Conservation (phyloP, 2,797 vertebrate genomes). For the Paramormyrops hopkinsi region DNA sequence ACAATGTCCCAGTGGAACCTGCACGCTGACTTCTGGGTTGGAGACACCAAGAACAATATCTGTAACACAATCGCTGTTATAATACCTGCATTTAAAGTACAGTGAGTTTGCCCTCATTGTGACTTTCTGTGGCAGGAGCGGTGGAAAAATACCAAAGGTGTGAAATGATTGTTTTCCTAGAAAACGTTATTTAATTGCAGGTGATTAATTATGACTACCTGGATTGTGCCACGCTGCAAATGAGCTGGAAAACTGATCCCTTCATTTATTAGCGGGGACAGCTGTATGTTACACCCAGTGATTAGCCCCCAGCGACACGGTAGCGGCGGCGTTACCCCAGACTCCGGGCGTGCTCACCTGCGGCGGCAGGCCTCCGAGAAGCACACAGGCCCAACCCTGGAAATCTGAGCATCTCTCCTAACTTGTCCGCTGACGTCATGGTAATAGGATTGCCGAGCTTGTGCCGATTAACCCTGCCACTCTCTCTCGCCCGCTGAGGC, state of each 20-base stretch:
- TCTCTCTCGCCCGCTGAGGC: slow-evolving; percentile 24
- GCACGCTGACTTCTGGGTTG: background rate
- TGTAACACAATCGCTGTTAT: background rate
- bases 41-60: background rate
- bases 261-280: background rate
- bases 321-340: background rate
- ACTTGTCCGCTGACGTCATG: slow-evolving; percentile 50
- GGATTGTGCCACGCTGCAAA: background rate
- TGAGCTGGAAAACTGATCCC: background rate
- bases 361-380: background rate
- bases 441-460: slow-evolving; percentile 55
- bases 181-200: background rate
- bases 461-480: slow-evolving; percentile 50
- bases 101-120: background rate
- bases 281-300: background rate
- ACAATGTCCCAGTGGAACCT: background rate
- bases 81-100: background rate
- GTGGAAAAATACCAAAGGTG: background rate
- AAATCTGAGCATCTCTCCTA: background rate
- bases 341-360: slow-evolving; percentile 5
- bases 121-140: background rate
- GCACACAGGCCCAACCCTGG: background rate
- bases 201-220: background rate
- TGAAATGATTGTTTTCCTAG: background rate
- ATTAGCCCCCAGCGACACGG: background rate